Percentiles rank a stretch among this genome's conserved stretches.
Conservation (phyloP, 2,797 vertebrate genomes). For the Aldrovandia affinis region DNA sequence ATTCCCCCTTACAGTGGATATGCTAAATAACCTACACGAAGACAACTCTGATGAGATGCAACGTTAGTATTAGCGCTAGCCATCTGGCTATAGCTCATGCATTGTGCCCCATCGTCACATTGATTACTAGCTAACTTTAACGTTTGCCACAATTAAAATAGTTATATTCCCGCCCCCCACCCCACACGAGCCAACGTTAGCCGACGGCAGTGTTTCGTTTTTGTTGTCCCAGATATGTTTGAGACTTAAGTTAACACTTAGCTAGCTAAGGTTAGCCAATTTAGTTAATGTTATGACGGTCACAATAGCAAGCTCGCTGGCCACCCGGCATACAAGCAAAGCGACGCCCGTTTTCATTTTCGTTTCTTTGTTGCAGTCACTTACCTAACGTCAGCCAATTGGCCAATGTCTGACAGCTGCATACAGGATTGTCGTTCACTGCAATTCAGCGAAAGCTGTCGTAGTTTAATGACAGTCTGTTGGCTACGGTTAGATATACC, state of each 20-base stretch:
- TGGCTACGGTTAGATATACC: background rate
- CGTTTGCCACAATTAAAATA: background rate
- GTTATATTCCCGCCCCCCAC: background rate
- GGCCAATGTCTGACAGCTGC: background rate
- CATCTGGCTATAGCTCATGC: background rate
- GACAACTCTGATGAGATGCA: background rate
- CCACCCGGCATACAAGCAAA: background rate
- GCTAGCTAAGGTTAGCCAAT: conserved; percentile 18
- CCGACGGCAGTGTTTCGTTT: background rate
- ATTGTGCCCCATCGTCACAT: background rate
- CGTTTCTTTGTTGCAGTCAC: background rate
- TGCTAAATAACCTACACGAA: no score
- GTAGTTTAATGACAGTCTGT: background rate
- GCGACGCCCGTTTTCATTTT: background rate
- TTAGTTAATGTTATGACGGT: no score
- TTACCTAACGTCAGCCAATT: background rate
- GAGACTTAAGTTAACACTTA: background rate
- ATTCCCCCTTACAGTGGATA: no score
- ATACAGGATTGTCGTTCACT: background rate
- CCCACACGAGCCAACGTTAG: background rate
- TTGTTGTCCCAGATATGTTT: background rate
- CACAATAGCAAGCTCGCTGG: background rate
- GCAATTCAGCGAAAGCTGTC: background rate
- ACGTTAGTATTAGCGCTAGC: background rate
- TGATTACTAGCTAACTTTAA: background rate